Conservation (phyloP, 1,140 invertebrate genomes). For the Diorhabda elongata region DNA sequence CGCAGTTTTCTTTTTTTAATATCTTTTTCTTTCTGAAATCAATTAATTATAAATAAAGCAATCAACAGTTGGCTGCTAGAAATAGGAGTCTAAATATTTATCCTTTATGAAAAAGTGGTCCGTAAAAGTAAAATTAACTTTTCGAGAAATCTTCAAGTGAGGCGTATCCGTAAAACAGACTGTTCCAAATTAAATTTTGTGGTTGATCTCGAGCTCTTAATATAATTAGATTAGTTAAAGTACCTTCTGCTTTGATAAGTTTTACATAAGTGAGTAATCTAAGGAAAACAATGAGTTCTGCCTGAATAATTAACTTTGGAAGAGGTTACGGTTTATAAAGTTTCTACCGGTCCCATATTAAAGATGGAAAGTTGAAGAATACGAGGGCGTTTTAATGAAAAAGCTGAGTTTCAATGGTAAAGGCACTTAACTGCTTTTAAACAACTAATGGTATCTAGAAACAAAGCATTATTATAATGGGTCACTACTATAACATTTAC, state of each 20-base stretch:
- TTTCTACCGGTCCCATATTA: background rate
- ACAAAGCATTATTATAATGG: too few relatives aligned
- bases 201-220: conserved; percentile 21
- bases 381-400: too few relatives aligned
- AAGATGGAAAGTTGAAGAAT: too few relatives aligned
- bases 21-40: too few relatives aligned
- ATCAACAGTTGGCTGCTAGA: too few relatives aligned
- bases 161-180: background rate
- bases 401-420: too few relatives aligned
- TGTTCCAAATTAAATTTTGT: conserved; percentile 22
- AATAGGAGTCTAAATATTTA: too few relatives aligned
- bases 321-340: conserved; percentile 7
- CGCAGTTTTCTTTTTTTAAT: too few relatives aligned
- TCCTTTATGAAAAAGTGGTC: background rate
- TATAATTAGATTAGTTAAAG: conserved; percentile 29
- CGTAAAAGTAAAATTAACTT: background rate
- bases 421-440: too few relatives aligned
- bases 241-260: conserved; percentile 30
- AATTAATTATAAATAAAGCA: too few relatives aligned
- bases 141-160: background rate
- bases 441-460: too few relatives aligned
- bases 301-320: conserved; percentile 26
- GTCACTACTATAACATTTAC: too few relatives aligned
- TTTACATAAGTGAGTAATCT: conserved; percentile 26
- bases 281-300: conserved; percentile 20